These are phyloP conservation scores for Rotaria socialis DNA, from an alignment of 2,888 invertebrate species.

Conservation along the genomic window DNA sequence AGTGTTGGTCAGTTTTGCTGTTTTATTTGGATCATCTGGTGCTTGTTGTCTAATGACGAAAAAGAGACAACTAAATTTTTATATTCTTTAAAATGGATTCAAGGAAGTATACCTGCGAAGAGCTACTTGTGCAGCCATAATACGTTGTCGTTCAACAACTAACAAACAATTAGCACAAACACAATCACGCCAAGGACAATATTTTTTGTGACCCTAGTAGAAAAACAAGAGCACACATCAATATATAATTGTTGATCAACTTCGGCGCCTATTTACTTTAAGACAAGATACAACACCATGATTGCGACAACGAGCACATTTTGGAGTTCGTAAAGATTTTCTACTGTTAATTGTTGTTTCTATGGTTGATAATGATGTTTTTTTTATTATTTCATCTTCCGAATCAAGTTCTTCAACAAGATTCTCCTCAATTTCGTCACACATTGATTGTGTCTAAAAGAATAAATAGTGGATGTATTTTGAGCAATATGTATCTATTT, in stretches of 20 bases:
- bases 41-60: not conserved
- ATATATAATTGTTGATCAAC: too few relatives aligned
- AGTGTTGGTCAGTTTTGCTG: not conserved
- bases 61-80: too few relatives aligned
- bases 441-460: not conserved
- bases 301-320: conserved; percentile 70
- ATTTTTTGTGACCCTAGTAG: conserved; percentile 70
- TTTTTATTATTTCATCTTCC: not conserved
- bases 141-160: conserved; percentile 68
- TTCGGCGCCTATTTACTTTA: conserved; percentile 59
- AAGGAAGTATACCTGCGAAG: conserved; percentile 61
- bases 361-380: not conserved
- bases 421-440: not conserved
- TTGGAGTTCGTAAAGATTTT: conserved; percentile 63
- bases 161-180: conserved; percentile 76
- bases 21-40: not conserved
- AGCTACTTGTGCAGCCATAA: conserved; percentile 69
- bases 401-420: not conserved
- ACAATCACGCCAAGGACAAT: conserved; percentile 80
- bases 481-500: not conserved
- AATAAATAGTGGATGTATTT: not conserved
- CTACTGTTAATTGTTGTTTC: not conserved
- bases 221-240: not conserved
- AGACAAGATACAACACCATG: conserved; percentile 81
- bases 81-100: too few relatives aligned